Conservation (phyloP, 2,888 invertebrate genomes). For the Conomelus anceps region DNA sequence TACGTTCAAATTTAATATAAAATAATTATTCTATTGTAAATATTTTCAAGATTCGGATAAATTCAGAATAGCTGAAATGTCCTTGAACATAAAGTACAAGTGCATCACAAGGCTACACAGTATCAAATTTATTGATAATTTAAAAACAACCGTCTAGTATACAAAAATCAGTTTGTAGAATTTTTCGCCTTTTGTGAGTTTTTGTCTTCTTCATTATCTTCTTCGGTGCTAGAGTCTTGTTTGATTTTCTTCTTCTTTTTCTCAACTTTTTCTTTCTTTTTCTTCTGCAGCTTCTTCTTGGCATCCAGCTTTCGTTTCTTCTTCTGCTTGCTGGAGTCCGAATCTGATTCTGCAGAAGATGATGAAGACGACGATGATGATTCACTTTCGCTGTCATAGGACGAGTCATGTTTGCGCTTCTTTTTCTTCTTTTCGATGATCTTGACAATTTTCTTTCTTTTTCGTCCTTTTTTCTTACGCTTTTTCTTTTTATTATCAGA, state of each 20-base stretch:
- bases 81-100: not conserved
- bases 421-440: conserved; percentile 31
- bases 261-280: conserved; percentile 29
- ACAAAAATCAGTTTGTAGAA: not conserved
- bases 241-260: conserved; percentile 30
- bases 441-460: conserved; percentile 32
- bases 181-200: conserved; percentile 23
- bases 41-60: not conserved
- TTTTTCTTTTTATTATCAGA: conserved; percentile 27
- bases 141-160: not conserved
- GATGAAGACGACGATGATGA: conserved; percentile 19
- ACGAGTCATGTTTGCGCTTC: conserved; percentile 16
- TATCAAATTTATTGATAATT: not conserved
- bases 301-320: conserved; percentile 23
- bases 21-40: not conserved
- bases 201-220: conserved; percentile 41
- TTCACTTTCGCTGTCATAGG: conserved; percentile 31
- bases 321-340: conserved; percentile 12
- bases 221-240: conserved; percentile 12
- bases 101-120: not conserved
- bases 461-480: conserved; percentile 20
- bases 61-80: not conserved
- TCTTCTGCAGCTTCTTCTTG: conserved; percentile 20
- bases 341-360: not conserved
- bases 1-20: not conserved